phyloP scores from a whole-genome alignment of 1,140 invertebrate species.

The Lordiphosa mommai region DNA sequence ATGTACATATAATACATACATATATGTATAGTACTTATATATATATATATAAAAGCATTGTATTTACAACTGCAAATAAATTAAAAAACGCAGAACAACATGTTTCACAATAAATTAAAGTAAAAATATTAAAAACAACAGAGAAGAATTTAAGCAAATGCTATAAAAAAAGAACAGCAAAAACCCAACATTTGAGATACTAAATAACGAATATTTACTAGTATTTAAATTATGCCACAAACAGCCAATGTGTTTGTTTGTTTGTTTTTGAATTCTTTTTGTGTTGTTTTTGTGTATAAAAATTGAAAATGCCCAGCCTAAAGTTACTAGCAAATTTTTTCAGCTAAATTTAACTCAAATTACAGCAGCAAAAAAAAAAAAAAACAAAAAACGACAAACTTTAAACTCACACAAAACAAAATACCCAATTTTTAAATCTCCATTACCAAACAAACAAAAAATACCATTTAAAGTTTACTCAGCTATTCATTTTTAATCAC shows the following conservation, averaged over 20 bases:
- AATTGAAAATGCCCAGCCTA: no score
- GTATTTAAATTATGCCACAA: slow-evolving; percentile 8
- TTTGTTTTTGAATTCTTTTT: neutral
- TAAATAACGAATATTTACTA: slow-evolving; percentile 13
- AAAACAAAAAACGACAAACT: neutral
- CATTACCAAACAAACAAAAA: slow-evolving; percentile 16
- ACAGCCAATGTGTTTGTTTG: no score
- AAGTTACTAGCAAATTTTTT: neutral
- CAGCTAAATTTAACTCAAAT: slow-evolving; percentile 8
- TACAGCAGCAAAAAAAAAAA: slow-evolving; percentile 5
- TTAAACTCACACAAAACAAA: slow-evolving; percentile 10
- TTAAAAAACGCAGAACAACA: slow-evolving; percentile 22
- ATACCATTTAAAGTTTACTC: slow-evolving; percentile 1
- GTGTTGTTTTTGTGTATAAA: neutral
- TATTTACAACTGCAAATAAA: slow-evolving; percentile 55
- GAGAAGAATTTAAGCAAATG: neutral
- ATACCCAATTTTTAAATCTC: slow-evolving; percentile 38
- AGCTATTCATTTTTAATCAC: neutral
- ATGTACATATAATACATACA: slow-evolving; percentile 56
- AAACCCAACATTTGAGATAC: slow-evolving; percentile 3
- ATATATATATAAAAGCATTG: slow-evolving; percentile 36
- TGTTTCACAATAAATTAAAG: slow-evolving; percentile 46
- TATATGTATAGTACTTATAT: slow-evolving; percentile 28
- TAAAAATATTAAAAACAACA: slow-evolving; percentile 24
- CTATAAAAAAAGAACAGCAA: neutral